phyloP scores from a whole-genome alignment of 1,140 invertebrate species.

The Bactericera cockerelli region DNA sequence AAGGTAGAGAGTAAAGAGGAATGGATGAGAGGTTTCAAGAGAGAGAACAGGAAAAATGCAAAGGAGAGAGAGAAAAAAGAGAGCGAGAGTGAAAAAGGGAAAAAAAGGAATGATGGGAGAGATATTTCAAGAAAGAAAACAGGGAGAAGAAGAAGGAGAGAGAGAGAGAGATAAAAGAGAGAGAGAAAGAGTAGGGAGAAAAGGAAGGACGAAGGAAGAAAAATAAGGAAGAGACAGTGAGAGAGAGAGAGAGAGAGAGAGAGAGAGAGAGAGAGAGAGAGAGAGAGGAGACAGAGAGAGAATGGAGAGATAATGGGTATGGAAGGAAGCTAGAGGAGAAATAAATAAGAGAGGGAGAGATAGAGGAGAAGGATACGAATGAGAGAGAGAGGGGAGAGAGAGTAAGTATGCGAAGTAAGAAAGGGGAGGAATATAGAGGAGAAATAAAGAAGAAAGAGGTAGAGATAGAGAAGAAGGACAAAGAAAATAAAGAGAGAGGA shows the following conservation, averaged over 20 bases:
- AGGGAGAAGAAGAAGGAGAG: too few relatives aligned
- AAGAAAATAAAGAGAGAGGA: too few relatives aligned
- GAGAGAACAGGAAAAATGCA: not conserved
- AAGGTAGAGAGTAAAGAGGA: not conserved
- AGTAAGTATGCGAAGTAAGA: too few relatives aligned
- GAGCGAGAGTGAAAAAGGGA: not conserved
- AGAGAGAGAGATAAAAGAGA: not conserved
- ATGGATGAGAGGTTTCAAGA: too few relatives aligned
- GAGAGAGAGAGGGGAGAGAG: not conserved
- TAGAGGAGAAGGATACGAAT: too few relatives aligned
- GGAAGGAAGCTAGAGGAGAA: too few relatives aligned
- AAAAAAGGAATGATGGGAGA: too few relatives aligned
- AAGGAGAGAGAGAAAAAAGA: not conserved
- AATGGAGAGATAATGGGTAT: not conserved
- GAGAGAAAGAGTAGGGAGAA: not conserved
- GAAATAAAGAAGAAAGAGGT: not conserved
- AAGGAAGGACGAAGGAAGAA: too few relatives aligned
- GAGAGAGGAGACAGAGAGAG: not conserved
- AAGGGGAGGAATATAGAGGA: not conserved
- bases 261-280: too few relatives aligned
- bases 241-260: not conserved
- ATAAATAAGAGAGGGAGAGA: too few relatives aligned
- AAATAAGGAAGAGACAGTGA: too few relatives aligned
- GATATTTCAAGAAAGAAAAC: too few relatives aligned
- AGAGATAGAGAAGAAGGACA: not conserved